These are phyloP conservation scores for Clarias fuscus DNA, from an alignment of 2,797 vertebrate species.

Conservation along the genomic window DNA sequence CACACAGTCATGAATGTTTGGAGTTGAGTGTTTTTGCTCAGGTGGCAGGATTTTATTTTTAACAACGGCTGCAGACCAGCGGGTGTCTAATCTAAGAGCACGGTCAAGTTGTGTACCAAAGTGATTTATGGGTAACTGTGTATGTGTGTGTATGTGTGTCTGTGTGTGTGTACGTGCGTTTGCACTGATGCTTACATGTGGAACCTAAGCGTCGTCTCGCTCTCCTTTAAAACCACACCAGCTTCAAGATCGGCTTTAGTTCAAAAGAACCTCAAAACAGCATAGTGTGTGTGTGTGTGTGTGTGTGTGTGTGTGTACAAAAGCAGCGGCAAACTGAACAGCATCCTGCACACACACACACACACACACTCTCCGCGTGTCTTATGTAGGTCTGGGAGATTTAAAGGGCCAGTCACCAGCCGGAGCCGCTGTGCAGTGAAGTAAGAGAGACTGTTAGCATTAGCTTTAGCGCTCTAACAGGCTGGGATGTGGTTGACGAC, in stretches of 20 bases:
- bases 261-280: constrained; percentile 16
- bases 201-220: not conserved
- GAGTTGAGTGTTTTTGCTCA: not conserved
- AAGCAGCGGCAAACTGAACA: too few species aligned
- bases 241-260: not conserved
- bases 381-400: too few species aligned
- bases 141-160: too few species aligned
- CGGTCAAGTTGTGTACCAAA: not conserved
- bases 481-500: too few species aligned
- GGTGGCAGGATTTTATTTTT: not conserved
- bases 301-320: too few species aligned
- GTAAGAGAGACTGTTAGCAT: too few species aligned
- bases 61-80: not conserved
- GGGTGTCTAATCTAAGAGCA: not conserved
- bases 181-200: not conserved
- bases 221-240: not conserved
- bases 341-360: too few species aligned
- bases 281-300: too few species aligned
- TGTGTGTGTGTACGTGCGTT: not conserved
- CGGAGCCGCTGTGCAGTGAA: too few species aligned
- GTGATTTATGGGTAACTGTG: not conserved
- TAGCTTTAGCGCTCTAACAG: too few species aligned
- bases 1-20: not conserved
- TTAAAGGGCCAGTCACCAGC: too few species aligned
- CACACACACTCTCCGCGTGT: too few species aligned